A percentile compares a stretch with the other conserved stretches of the same genome.
Evolutionary conservation across 2,888 invertebrate species (phyloP).

Genomic region (Eledone cirrhosa): DNA sequence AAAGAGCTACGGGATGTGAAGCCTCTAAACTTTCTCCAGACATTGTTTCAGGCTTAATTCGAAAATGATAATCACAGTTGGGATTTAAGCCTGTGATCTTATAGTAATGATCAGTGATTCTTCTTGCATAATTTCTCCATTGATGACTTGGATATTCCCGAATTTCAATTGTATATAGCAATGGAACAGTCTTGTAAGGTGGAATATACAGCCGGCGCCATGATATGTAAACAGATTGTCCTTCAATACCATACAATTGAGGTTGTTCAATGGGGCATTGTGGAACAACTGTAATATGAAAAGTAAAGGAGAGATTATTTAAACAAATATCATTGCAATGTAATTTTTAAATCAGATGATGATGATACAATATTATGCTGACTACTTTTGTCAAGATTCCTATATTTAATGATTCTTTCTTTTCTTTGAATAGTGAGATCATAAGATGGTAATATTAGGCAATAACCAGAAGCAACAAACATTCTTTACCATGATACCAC

Average conservation of each 20-base stretch:
- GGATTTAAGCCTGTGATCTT: slow-evolving; percentile 75
- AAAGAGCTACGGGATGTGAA: slow-evolving; percentile 79
- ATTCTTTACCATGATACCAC: too few species aligned
- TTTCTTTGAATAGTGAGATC: too few species aligned
- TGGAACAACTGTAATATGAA: slow-evolving; percentile 42
- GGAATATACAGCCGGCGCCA: slow-evolving; percentile 53
- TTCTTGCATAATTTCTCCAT: slow-evolving; percentile 48
- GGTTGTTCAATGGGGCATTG: slow-evolving; percentile 54
- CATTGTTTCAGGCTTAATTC: slow-evolving; percentile 93
- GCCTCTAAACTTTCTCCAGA: slow-evolving; percentile 93
- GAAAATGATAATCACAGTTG: slow-evolving; percentile 93
- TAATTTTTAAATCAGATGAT: too few species aligned
- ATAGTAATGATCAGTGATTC: slow-evolving; percentile 48
- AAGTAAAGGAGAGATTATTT: too few species aligned
- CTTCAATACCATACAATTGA: slow-evolving; percentile 52
- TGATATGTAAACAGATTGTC: slow-evolving; percentile 55
- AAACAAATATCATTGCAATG: too few species aligned
- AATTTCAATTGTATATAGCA: slow-evolving; percentile 31
- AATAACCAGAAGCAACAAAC: too few species aligned
- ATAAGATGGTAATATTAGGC: too few species aligned
- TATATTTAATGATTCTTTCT: too few species aligned
- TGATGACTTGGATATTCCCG: slow-evolving; percentile 49
- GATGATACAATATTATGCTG: too few species aligned
- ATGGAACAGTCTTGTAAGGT: slow-evolving; percentile 26
- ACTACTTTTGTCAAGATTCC: too few species aligned